Conservation (phyloP, 2,888 invertebrate species). For the Ichneumon xanthorius region DNA sequence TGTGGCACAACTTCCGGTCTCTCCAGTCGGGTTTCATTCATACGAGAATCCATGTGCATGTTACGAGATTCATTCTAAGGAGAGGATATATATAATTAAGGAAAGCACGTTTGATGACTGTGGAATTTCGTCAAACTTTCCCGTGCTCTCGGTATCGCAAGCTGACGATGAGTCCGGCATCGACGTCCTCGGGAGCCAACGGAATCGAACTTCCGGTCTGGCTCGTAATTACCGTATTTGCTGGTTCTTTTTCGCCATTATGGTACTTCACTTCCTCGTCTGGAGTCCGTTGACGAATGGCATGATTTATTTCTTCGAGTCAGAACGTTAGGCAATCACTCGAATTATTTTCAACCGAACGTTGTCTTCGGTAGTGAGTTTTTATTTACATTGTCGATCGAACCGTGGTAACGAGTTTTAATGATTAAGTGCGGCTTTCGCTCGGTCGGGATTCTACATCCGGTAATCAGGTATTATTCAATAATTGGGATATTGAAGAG, state of each 20-base stretch:
- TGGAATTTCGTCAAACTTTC: conserved; percentile 1
- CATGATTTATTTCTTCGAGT: neutral
- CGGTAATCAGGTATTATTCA: conserved; percentile 3
- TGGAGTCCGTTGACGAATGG: neutral
- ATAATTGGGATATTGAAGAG: conserved; percentile 23
- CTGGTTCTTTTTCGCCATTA: neutral
- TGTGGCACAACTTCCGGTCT: conserved; percentile 21
- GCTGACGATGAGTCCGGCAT: neutral
- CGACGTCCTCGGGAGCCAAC: neutral
- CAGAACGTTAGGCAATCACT: neutral
- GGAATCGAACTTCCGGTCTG: neutral
- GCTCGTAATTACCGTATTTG: conserved; percentile 1
- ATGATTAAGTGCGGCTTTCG: conserved; percentile 1
- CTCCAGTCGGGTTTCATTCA: conserved; percentile 3
- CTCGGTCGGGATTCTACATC: conserved; percentile 16
- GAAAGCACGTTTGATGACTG: neutral
- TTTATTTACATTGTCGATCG: neutral
- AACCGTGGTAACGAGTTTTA: neutral
- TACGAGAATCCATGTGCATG: conserved; percentile 7
- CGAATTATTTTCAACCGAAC: too few relatives aligned
- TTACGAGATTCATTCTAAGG: conserved; percentile 18
- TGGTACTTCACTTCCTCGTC: neutral
- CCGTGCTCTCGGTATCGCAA: neutral
- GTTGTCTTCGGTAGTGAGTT: too few relatives aligned
- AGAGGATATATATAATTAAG: neutral